Evolutionary conservation across 2,888 invertebrate genomes (phyloP), one percentile per base, ranked within the genome.

Genomic region (Autographa gamma): DNA sequence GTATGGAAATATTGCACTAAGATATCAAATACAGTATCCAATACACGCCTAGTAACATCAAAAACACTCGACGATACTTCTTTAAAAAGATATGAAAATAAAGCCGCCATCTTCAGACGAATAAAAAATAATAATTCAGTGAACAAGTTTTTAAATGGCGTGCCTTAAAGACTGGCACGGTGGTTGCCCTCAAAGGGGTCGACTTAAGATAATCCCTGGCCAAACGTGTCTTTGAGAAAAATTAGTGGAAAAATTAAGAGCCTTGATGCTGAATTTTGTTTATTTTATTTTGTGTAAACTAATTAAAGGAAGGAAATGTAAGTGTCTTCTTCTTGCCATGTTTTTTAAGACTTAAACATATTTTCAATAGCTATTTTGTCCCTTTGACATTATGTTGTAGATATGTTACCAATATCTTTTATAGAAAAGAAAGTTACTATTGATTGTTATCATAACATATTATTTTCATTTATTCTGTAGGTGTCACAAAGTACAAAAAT

Each of bases 71-170:
- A 31, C 31, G 5, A 59, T 16, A 32, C 13, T 13, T 6, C 32
- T 32, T n/a, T 32, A 16, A 32, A n/a, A 73, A 56, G 25, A 61
- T 32, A 63, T 9, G 3, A 73, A 74, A 79, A 83, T 77, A 81
- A 74, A 60, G 69, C 52, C 76, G 75, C 78, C 67, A 69, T 78
- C 69, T 74, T 69, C 75, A 69, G 65, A 1, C 4, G 65, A 63
- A 74, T 63, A 73, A 81, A 81, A 77, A 81, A 79, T 77, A 62
- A 79, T 86, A 88, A 89, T 89, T 89, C 86, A 83, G 81, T 81
- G 74, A 80, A 84, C 73, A 85, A 87, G 78, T 84, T 88, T 48
- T 88, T 85, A 86, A 89, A 86, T 86, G 84, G 86, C 83, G 64
- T 69, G 82, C 86, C 79, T 78, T 85, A 86, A 85, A 70, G 68